These are phyloP conservation scores for Nowickia ferox DNA, from an alignment of 2,888 invertebrate species.

Conservation along the genomic window DNA sequence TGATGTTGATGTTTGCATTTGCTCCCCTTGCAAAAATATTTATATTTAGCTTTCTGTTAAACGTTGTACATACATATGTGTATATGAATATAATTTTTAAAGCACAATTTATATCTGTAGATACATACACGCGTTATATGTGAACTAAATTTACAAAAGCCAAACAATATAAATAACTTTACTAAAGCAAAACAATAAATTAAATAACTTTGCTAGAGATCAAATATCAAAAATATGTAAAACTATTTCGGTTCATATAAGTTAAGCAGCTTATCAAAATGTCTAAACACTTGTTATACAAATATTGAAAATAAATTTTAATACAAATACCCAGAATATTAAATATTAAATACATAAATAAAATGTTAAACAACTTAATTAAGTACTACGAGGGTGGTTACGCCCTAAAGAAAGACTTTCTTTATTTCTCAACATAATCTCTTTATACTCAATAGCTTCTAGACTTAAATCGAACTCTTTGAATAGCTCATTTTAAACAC, in stretches of 20 bases:
- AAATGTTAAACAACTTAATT: neutral
- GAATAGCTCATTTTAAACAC: too few relatives aligned
- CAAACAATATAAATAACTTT: neutral
- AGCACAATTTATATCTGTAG: constrained; percentile 27
- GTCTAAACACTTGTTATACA: neutral
- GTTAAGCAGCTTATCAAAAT: constrained; percentile 36
- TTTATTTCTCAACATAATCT: too few relatives aligned
- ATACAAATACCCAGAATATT: neutral
- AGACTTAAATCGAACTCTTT: too few relatives aligned
- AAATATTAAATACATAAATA: neutral
- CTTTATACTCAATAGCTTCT: too few relatives aligned
- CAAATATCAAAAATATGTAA: constrained; percentile 44
- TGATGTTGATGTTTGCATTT: constrained; percentile 1
- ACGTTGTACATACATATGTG: neutral
- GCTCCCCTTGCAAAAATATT: neutral
- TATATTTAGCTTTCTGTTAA: neutral
- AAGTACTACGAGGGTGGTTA: too few relatives aligned
- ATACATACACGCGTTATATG: neutral
- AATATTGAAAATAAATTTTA: constrained; percentile 5
- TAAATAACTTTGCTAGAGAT: constrained; percentile 45
- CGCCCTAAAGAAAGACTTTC: too few relatives aligned
- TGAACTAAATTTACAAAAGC: constrained; percentile 16
- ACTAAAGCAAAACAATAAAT: constrained; percentile 30
- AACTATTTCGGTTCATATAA: constrained; percentile 35
- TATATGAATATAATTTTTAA: neutral